These are phyloP conservation scores for Nezara viridula DNA, from an alignment of 2,888 invertebrate species.

Conservation along the genomic window DNA sequence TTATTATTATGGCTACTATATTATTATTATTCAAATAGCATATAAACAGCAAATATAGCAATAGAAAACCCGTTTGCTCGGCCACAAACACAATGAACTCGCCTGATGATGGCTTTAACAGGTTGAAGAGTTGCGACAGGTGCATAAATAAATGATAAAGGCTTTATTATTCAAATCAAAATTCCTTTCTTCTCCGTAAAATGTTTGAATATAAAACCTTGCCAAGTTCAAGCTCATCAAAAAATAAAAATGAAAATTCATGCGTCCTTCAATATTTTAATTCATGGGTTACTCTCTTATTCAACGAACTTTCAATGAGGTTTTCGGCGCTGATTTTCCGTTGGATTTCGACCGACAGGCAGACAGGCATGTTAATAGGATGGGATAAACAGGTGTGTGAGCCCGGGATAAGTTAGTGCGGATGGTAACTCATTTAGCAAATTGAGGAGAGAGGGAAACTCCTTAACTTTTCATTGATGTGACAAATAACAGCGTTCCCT, in stretches of 20 bases:
- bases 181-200: not conserved
- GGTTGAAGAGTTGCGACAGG: no score
- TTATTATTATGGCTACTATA: no score
- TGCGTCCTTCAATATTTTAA: not conserved
- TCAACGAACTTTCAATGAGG: not conserved
- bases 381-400: constrained; percentile 8
- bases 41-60: no score
- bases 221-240: not conserved
- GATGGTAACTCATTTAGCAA: not conserved
- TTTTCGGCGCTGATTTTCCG: not conserved
- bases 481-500: constrained; percentile 1
- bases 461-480: constrained; percentile 30
- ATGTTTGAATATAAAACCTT: not conserved
- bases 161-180: no score
- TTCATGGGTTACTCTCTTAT: not conserved
- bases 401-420: not conserved
- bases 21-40: no score
- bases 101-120: no score
- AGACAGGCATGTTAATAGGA: not conserved
- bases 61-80: no score
- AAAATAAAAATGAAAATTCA: not conserved
- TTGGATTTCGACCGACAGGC: not conserved
- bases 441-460: not conserved
- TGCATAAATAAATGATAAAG: no score
- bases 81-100: no score